Evolutionary conservation across 2,888 invertebrate genomes (phyloP).

Genomic region (Napeogenes inachia): DNA sequence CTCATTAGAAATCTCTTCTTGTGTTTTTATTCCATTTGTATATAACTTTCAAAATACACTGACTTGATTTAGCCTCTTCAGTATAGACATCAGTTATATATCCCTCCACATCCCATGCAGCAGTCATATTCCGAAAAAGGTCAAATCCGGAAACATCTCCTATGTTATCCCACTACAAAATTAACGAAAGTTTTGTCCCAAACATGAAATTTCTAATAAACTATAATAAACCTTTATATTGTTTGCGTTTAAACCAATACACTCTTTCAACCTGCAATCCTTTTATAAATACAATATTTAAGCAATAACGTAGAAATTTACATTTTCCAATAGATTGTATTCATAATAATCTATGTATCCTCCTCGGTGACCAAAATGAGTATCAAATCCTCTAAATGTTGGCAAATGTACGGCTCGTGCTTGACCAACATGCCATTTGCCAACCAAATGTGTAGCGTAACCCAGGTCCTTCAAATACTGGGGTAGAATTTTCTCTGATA

Average conservation of each 20-base stretch:
- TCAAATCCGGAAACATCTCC: slow-evolving; percentile 67
- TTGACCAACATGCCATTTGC: slow-evolving; percentile 87
- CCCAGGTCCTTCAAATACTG: slow-evolving; percentile 81
- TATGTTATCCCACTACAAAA: slow-evolving; percentile 42
- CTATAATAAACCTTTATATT: neutral
- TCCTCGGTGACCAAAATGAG: slow-evolving; percentile 90
- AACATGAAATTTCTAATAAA: slow-evolving; percentile 3
- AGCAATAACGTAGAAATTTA: slow-evolving; percentile 33
- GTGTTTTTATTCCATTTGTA: neutral
- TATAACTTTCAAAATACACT: slow-evolving; percentile 14
- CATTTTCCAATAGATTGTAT: slow-evolving; percentile 54
- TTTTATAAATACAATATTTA: no score
- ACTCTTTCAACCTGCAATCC: no score
- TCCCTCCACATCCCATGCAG: slow-evolving; percentile 76
- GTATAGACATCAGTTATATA: slow-evolving; percentile 86
- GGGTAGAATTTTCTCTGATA: slow-evolving; percentile 73
- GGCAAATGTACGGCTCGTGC: slow-evolving; percentile 79
- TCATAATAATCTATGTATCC: slow-evolving; percentile 90
- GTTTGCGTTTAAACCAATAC: no score
- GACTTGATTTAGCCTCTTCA: slow-evolving; percentile 77
- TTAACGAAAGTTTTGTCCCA: slow-evolving; percentile 3
- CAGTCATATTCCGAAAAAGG: slow-evolving; percentile 67
- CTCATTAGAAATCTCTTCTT: no score
- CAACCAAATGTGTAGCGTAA: slow-evolving; percentile 86
- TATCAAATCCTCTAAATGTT: slow-evolving; percentile 85